Conservation (phyloP, 2,113 vertebrate species). For the Panthera tigris region DNA sequence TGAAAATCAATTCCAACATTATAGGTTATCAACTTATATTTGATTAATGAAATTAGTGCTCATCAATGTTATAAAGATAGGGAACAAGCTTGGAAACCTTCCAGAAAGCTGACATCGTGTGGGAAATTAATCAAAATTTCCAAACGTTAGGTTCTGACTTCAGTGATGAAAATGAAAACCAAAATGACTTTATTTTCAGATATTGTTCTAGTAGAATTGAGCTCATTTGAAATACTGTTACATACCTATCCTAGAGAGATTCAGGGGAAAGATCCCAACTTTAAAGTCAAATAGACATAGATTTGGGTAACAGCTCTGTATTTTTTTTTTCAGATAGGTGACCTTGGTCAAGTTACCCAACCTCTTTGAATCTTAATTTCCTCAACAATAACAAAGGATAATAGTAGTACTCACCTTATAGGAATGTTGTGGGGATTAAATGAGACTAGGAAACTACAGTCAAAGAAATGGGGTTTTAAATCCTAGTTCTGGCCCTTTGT, state of each 20-base stretch:
- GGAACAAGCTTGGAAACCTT: slow-evolving; percentile 52
- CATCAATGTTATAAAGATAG: slow-evolving; percentile 52
- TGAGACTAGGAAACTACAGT: neutral
- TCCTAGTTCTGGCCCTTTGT: neutral
- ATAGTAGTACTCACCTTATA: neutral
- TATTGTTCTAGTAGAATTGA: slow-evolving; percentile 27
- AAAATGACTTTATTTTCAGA: slow-evolving; percentile 48
- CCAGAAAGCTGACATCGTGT: slow-evolving; percentile 35
- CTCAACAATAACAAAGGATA: neutral
- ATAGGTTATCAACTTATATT: slow-evolving; percentile 64
- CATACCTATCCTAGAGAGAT: slow-evolving; percentile 36
- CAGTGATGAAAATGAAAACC: slow-evolving; percentile 54
- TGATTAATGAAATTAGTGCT: slow-evolving; percentile 70
- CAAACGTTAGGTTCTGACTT: slow-evolving; percentile 38
- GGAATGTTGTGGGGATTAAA: neutral
- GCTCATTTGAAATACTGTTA: slow-evolving; percentile 39
- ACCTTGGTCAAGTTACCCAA: neutral
- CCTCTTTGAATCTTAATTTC: slow-evolving; percentile 21
- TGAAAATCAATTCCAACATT: slow-evolving; percentile 68
- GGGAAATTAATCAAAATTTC: slow-evolving; percentile 59
- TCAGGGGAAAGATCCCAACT: neutral
- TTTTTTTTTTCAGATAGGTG: neutral
- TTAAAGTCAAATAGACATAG: neutral
- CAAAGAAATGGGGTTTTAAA: neutral
- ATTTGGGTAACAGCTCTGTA: neutral